These are phyloP conservation scores for Python bivittatus DNA, from an alignment of 2,113 vertebrate genomes.

Conservation along the genomic window DNA sequence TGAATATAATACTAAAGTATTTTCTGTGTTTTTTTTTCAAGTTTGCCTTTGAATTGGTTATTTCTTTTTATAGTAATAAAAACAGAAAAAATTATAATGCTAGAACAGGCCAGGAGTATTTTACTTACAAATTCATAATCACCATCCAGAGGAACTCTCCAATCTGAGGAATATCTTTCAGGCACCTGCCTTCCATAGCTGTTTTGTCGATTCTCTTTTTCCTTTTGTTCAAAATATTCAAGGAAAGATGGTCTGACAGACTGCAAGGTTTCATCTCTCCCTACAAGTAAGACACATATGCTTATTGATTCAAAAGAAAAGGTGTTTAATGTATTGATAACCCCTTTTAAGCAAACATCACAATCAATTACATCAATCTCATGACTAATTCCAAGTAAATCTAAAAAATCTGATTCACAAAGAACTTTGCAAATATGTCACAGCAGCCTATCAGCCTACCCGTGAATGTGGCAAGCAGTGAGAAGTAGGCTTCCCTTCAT, in stretches of 20 bases:
- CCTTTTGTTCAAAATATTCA: constrained; percentile 96
- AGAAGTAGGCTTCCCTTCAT: not conserved
- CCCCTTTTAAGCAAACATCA: not conserved
- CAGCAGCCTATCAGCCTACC: not conserved
- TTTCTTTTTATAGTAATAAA: not conserved
- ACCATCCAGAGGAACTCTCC: constrained; percentile 85
- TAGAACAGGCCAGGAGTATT: not conserved
- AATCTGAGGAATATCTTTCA: constrained; percentile 77
- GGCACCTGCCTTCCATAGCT: constrained; percentile 75
- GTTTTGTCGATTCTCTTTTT: constrained; percentile 86
- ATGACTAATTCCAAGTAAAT: not conserved
- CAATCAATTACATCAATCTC: not conserved
- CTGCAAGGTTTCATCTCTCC: constrained; percentile 86
- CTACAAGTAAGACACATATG: constrained; percentile 67
- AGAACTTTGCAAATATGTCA: not conserved
- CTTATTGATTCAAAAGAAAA: constrained; percentile 8
- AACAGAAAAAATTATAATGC: not conserved
- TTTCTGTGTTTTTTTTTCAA: not conserved
- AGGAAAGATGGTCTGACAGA: constrained; percentile 91
- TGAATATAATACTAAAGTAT: not conserved
- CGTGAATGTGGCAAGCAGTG: not conserved
- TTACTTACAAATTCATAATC: constrained; percentile 91
- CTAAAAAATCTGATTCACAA: not conserved
- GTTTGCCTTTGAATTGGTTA: not conserved
- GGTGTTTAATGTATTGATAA: not conserved